Conservation (phyloP, 2,888 invertebrate genomes). For the Heliothis peltigera region DNA sequence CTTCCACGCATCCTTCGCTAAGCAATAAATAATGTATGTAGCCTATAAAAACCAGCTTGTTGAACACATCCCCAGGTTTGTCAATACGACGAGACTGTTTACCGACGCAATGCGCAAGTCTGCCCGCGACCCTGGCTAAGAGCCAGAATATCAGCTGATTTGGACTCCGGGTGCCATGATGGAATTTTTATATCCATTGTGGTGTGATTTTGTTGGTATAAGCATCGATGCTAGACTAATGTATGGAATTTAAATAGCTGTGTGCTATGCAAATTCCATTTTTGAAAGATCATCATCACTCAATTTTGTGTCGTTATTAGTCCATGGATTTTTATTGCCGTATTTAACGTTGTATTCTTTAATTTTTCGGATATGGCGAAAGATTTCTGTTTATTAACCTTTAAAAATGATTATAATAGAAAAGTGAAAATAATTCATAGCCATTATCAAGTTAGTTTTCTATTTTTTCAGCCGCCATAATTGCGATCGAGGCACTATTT, state of each 20-base stretch:
- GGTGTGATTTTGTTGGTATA: constrained; percentile 3
- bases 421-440: background rate
- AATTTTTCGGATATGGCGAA: background rate
- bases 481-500: constrained; percentile 18
- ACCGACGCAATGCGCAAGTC: constrained; percentile 82
- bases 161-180: constrained; percentile 44
- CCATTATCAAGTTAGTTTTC: constrained; percentile 15
- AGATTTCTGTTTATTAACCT: background rate
- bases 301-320: constrained; percentile 17
- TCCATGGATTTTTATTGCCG: constrained; percentile 9
- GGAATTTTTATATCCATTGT: constrained; percentile 61
- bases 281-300: constrained; percentile 29
- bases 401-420: background rate
- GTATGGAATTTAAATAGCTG: background rate
- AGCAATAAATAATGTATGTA: constrained; percentile 32
- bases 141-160: constrained; percentile 78
- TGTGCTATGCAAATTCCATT: background rate
- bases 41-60: constrained; percentile 57
- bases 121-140: constrained; percentile 67
- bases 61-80: constrained; percentile 56
- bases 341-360: background rate
- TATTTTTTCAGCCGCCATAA: constrained; percentile 30
- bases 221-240: background rate
- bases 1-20: background rate
- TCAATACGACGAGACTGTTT: constrained; percentile 69